phyloP scores from a whole-genome alignment of 2,888 invertebrate species.

The Belgica antarctica region DNA sequence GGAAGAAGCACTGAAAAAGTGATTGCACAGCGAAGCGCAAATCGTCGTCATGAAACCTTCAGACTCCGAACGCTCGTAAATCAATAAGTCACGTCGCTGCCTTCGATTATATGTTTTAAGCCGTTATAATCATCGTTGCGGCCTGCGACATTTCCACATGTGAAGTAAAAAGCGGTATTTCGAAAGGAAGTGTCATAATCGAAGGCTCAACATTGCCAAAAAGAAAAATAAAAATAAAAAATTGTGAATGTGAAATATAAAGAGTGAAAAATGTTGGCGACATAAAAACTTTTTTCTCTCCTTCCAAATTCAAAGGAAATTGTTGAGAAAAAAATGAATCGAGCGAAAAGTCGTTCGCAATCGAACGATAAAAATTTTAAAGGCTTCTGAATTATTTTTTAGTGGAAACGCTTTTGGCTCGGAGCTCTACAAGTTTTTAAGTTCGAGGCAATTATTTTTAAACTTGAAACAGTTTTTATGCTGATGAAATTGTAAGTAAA shows the following conservation, averaged over 20 bases:
- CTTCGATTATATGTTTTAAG: neutral
- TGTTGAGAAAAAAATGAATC: too few relatives aligned
- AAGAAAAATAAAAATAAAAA: neutral
- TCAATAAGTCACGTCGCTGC: constrained; percentile 38
- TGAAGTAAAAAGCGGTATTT: constrained; percentile 21
- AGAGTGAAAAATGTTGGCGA: neutral
- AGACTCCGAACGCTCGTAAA: constrained; percentile 1
- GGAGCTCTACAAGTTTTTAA: constrained; percentile 21
- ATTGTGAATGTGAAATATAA: neutral
- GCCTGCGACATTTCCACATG: constrained; percentile 13
- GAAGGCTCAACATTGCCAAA: constrained; percentile 17
- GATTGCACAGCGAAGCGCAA: neutral
- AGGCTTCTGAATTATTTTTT: neutral
- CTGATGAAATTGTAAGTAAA: constrained; percentile 15
- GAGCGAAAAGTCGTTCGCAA: neutral
- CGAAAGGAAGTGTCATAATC: constrained; percentile 43
- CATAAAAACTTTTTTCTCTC: neutral
- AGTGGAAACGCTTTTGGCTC: neutral
- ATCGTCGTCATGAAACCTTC: constrained; percentile 9
- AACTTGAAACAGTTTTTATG: constrained; percentile 17
- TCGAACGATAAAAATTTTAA: neutral
- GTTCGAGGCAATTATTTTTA: constrained; percentile 26
- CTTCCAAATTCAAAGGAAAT: constrained; percentile 21
- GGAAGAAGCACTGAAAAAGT: neutral
- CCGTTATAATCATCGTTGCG: neutral